Base-by-base conservation (phyloP, 1,140 invertebrate genomes). In the Macrosteles quadrilineatus region DNA sequence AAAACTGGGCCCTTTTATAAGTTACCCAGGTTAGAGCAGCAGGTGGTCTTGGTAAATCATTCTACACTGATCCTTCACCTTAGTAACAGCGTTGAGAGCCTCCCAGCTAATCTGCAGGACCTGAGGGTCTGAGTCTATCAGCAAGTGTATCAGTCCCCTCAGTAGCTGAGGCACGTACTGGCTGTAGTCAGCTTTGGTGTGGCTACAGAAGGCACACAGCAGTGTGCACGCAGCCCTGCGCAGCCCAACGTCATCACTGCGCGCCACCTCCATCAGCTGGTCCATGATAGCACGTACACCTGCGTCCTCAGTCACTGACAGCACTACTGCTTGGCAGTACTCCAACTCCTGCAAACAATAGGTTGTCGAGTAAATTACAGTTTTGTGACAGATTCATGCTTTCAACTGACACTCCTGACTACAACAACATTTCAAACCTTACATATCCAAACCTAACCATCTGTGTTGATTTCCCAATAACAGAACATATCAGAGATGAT, bases 271-370 rank as follows among this genome's bases (percentile, higher is more conserved):
- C 78, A 98, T 86, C n/a, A 98, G 81, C 71, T 94, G 93, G 80
- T 97, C 94, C 81, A 98, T 91, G 6, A 98, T 90, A 50, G 90
- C 90, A 62, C 94, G 84, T 0, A 97, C 89, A 25, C 95, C 96
- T 50, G 88, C 86, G 77, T 97, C 93, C 77, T 97, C 93, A 0
- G 86, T 86, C 1, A 97, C 91, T 0, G 97, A 96, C 70, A 98
- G 81, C 57, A 99, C 88, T 4, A 99, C 96, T 45, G 91, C 87
- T 79, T 96, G 90, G 79, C 97, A 98, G 80, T 98, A 95, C 75
- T 94, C 92, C n/a, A 97, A 79, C 81, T 97, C 87, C 83, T 89
- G 72, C 19, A 75, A 70, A 70, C 43, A 69, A n/a, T n/a, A n/a
- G n/a, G n/a, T n/a, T n/a, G n/a, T n/a, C n/a, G n/a, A n/a, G n/a